Conservation (phyloP, 2,113 vertebrate genomes). For the Gracilinanus agilis region DNA sequence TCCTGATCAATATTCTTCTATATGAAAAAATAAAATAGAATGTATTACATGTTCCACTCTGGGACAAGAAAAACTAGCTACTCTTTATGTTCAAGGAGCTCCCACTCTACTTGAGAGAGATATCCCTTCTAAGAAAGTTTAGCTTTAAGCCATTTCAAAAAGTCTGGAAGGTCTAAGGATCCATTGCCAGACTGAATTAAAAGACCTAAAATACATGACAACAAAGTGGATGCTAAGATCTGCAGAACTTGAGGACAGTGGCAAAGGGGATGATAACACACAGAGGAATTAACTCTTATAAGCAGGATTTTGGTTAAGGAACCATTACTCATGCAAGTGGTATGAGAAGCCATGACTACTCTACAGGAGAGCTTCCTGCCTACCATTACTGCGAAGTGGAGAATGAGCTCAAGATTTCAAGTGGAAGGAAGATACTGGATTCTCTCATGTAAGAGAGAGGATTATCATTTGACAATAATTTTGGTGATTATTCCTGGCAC, state of each 20-base stretch:
- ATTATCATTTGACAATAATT: not conserved
- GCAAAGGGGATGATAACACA: not conserved
- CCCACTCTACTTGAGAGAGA: too few relatives aligned
- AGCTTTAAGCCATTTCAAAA: too few relatives aligned
- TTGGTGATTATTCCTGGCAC: not conserved
- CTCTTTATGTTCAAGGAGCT: not conserved
- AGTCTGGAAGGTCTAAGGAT: not conserved
- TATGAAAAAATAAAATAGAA: not conserved
- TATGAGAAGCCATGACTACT: not conserved
- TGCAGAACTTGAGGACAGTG: not conserved
- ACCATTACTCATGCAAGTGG: not conserved
- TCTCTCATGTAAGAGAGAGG: not conserved
- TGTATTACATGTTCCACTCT: not conserved
- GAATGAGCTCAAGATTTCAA: not conserved
- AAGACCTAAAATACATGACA: not conserved
- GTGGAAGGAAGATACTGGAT: not conserved
- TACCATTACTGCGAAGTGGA: not conserved
- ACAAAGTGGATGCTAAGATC: not conserved
- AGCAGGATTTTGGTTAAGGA: not conserved
- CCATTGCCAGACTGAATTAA: not conserved
- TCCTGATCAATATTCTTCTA: not conserved
- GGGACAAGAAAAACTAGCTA: not conserved
- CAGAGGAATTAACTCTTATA: not conserved
- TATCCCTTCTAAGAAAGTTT: too few relatives aligned
- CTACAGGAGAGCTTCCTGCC: not conserved